Evolutionary conservation across 2,888 invertebrate species (phyloP).

Genomic region (Heliconius sara): DNA sequence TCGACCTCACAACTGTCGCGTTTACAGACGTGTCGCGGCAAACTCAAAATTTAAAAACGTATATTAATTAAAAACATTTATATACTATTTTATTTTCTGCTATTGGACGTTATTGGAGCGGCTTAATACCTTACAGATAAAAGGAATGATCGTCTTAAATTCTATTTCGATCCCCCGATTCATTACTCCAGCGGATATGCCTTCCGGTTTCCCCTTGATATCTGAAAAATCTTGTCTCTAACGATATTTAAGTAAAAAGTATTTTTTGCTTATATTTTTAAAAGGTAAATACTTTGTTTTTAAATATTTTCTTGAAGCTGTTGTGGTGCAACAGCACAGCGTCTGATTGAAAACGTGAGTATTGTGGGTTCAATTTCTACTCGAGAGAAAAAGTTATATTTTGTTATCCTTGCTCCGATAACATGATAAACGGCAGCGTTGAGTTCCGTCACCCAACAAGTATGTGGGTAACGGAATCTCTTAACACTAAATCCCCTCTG

Average conservation of each 20-base stretch:
- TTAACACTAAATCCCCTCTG: too few relatives aligned
- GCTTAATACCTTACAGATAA: conserved; percentile 35
- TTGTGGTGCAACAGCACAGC: neutral
- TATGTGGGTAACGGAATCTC: too few relatives aligned
- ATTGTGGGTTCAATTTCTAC: neutral
- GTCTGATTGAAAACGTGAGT: neutral
- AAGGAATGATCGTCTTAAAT: conserved; percentile 28
- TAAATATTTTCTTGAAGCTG: too few relatives aligned
- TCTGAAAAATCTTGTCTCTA: conserved; percentile 11
- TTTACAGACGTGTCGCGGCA: too few relatives aligned
- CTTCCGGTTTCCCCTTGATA: conserved; percentile 8
- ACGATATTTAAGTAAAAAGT: neutral
- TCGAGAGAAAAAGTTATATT: neutral
- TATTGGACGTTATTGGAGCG: conserved; percentile 17
- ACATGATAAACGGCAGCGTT: too few relatives aligned
- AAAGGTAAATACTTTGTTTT: neutral
- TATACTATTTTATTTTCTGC: neutral
- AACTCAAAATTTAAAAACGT: neutral
- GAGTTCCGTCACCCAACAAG: too few relatives aligned
- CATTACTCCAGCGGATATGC: conserved; percentile 29
- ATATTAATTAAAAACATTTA: neutral
- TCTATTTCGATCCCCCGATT: conserved; percentile 33
- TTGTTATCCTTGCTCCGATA: neutral
- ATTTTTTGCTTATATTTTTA: neutral
- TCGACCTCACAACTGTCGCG: neutral